Conservation (phyloP, 2,113 vertebrate species). For the Helogale parvula region DNA sequence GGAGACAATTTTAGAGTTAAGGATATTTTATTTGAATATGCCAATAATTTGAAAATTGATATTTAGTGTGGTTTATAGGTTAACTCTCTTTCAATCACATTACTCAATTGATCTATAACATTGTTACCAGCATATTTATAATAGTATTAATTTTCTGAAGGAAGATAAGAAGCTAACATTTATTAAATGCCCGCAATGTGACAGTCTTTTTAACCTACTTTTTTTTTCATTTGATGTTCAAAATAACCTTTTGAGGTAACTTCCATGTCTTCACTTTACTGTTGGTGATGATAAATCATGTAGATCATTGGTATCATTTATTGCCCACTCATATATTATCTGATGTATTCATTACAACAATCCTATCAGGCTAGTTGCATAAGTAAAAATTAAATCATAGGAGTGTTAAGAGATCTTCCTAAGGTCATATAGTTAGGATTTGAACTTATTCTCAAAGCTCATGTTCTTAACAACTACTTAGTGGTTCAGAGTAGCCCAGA, state of each 20-base stretch:
- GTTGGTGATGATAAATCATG: not conserved
- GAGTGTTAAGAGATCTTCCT: not conserved
- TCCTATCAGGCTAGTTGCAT: not conserved
- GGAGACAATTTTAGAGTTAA: constrained; percentile 7
- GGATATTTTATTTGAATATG: constrained; percentile 34
- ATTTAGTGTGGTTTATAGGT: constrained; percentile 1
- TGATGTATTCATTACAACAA: not conserved
- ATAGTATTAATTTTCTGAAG: constrained; percentile 11
- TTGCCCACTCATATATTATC: not conserved
- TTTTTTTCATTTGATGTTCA: constrained; percentile 31
- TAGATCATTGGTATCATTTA: not conserved
- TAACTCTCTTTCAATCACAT: constrained; percentile 37
- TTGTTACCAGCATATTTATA: not conserved
- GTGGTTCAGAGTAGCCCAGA: not conserved
- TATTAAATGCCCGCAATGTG: not conserved
- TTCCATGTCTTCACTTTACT: not conserved
- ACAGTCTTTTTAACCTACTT: not conserved
- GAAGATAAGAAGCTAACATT: not conserved
- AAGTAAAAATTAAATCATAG: not conserved
- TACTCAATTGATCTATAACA: constrained; percentile 23
- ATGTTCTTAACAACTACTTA: not conserved
- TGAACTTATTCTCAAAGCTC: not conserved
- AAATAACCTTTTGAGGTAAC: constrained; percentile 27
- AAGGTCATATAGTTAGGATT: not conserved
- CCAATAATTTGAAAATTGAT: constrained; percentile 33